Evolutionary conservation across 2,113 vertebrate species (phyloP).

Genomic region (Ophthalmolycus amberensis): DNA sequence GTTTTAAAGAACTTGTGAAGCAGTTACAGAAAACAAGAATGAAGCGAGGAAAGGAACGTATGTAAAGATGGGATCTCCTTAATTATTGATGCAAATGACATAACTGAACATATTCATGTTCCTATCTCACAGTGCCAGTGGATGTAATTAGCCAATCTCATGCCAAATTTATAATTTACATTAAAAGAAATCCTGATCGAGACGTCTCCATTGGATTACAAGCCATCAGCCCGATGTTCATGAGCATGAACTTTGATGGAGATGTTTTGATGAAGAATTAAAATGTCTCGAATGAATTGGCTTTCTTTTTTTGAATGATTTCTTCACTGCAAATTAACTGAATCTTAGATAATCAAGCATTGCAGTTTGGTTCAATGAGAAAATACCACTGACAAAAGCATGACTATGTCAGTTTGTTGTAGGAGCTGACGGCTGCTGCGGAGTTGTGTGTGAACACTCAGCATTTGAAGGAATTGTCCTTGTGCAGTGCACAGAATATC

Average conservation of each 20-base stretch:
- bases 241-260: slow-evolving; percentile 34
- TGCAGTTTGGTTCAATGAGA: background rate
- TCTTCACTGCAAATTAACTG: background rate
- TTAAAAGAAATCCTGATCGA: slow-evolving; percentile 11
- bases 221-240: background rate
- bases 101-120: slow-evolving; percentile 9
- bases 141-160: slow-evolving; percentile 19
- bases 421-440: slow-evolving; percentile 92
- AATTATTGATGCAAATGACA: background rate
- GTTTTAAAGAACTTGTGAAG: background rate
- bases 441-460: slow-evolving; percentile 95
- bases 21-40: slow-evolving; percentile 2
- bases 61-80: background rate
- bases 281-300: background rate
- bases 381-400: slow-evolving; percentile 34
- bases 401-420: slow-evolving; percentile 89
- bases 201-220: slow-evolving; percentile 16
- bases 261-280: slow-evolving; percentile 42
- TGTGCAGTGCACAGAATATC: slow-evolving; percentile 94
- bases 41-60: background rate
- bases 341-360: background rate
- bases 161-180: slow-evolving; percentile 14
- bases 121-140: background rate
- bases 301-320: background rate
- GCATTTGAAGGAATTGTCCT: slow-evolving; percentile 95